Base-by-base conservation (phyloP, 2,888 invertebrate genomes). In the Pheosia gnoma region DNA sequence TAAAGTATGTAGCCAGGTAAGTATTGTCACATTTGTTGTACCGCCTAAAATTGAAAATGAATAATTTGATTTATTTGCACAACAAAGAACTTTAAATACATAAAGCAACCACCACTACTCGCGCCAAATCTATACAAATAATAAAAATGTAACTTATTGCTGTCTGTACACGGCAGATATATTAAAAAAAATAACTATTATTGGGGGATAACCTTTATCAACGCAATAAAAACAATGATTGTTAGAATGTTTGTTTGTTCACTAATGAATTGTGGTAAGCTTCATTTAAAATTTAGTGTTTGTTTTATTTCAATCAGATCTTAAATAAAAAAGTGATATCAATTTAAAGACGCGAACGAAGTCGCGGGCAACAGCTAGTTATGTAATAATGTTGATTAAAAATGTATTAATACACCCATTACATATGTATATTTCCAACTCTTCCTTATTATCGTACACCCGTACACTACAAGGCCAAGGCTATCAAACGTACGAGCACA, bases 381-480 rank as follows among this genome's bases (percentile, higher is more conserved):
- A 70, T 58, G 66, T 72, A 70, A 75, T 63, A 57, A 59, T 66
- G 61, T 72, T 66, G 67, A 66, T 72, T 68, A 66, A 61, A 74
- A 70, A 72, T 74, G 66, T 73, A 76, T 74, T 74, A 74, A 74
- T 68, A 73, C 62, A 70, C 60, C 67, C 69, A 74, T 79, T 80
- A 75, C 73, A 73, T 71, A 77, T 75, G 78, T 78, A 57, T 57
- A 78, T 81, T 80, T 80, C 77, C 75, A 79, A 79, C 82, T 82
- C 81, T 83, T 83, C 82, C 86, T 86, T 85, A 87, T 87, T 87
- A 85, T 85, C 80, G 73, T 78, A 76, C 38, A 75, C 81, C 78
- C 81, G 78, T 81, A 80, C 80, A 75, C 79, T 75, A 75, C 85
- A 87, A 87, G 87, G 88, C 87, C 89, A 88, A 88, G 88, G 89